Conservation (phyloP, 2,113 vertebrate genomes). For the Salvelinus namaycush region DNA sequence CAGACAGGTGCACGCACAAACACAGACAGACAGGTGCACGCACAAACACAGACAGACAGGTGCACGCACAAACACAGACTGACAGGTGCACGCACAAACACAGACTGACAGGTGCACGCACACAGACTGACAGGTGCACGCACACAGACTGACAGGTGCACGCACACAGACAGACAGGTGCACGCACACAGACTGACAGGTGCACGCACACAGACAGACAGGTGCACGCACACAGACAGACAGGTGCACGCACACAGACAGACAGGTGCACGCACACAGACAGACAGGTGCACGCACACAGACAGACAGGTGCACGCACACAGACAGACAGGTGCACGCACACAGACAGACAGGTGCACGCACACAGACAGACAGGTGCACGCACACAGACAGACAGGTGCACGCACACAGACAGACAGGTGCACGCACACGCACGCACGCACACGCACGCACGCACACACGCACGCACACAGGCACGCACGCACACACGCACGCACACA, state of each 20-base stretch:
- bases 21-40: too few relatives aligned
- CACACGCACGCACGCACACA: too few relatives aligned
- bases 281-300: too few relatives aligned
- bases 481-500: too few relatives aligned
- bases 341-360: constrained; percentile 12
- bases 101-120: constrained; percentile 14
- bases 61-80: too few relatives aligned
- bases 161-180: not conserved
- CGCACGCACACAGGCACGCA: accelerated
- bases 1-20: too few relatives aligned
- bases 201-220: too few relatives aligned
- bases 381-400: not conserved
- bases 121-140: not conserved
- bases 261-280: too few relatives aligned
- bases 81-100: not conserved
- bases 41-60: not conserved
- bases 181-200: too few relatives aligned
- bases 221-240: too few relatives aligned
- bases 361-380: not conserved
- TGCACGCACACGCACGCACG: too few relatives aligned
- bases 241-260: too few relatives aligned
- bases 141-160: not conserved
- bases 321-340: not conserved
- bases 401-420: not conserved
- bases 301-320: not conserved